These are phyloP conservation scores for Merodon equestris DNA, from an alignment of 2,888 invertebrate species.

Conservation along the genomic window DNA sequence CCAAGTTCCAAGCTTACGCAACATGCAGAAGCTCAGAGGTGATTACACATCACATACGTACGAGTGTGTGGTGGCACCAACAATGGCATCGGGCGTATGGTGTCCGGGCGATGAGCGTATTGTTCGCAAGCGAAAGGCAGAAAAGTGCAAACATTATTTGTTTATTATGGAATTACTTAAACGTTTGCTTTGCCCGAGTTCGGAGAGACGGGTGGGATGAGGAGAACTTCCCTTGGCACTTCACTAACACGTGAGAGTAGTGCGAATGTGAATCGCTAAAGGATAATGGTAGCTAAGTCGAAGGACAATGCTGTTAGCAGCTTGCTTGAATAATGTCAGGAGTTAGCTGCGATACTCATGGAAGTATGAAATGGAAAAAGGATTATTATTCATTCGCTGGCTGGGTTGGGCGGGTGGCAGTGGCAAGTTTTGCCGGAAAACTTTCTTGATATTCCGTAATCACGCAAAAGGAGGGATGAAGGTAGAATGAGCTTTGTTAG, in stretches of 20 bases:
- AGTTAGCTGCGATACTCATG: slow-evolving; percentile 36
- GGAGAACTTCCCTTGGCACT: slow-evolving; percentile 19
- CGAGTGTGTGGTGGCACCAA: not conserved
- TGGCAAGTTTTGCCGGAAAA: slow-evolving; percentile 62
- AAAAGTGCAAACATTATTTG: slow-evolving; percentile 63
- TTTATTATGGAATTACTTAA: slow-evolving; percentile 63
- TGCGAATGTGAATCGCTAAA: slow-evolving; percentile 15
- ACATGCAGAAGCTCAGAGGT: slow-evolving; percentile 44
- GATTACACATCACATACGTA: slow-evolving; percentile 59
- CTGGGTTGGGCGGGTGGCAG: slow-evolving; percentile 42
- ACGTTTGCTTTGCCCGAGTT: slow-evolving; percentile 45
- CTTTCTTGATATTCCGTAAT: slow-evolving; percentile 59
- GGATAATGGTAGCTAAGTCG: slow-evolving; percentile 53
- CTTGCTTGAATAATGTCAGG: slow-evolving; percentile 50
- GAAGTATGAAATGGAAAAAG: slow-evolving; percentile 62
- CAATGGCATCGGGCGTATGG: no score
- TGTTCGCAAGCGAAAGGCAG: slow-evolving; percentile 39
- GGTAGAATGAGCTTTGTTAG: slow-evolving; percentile 23
- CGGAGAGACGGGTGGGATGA: slow-evolving; percentile 2
- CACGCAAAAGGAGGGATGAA: slow-evolving; percentile 46
- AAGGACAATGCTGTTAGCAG: slow-evolving; percentile 61
- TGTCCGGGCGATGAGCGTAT: not conserved
- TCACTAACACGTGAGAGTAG: slow-evolving; percentile 13
- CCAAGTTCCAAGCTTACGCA: slow-evolving; percentile 45
- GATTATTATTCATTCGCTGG: slow-evolving; percentile 59